phyloP scores from a whole-genome alignment of 2,113 vertebrate genomes.

The Pampusana beccarii region DNA sequence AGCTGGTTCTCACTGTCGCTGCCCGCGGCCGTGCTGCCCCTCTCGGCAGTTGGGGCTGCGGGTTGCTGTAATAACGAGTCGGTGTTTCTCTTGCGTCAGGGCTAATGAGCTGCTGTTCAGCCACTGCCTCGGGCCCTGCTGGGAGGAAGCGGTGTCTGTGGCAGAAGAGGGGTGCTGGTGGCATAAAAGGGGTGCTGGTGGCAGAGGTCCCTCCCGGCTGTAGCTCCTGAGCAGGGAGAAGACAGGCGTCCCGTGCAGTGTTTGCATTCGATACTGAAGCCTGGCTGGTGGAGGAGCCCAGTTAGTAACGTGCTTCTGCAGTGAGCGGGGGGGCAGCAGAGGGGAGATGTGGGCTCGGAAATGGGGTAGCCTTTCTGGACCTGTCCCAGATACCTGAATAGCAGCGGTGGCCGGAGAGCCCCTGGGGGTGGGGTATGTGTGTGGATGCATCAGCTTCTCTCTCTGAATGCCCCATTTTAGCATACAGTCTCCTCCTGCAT shows the following conservation, averaged over 20 bases:
- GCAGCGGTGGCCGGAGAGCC: background rate
- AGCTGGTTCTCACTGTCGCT: background rate
- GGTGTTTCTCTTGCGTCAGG: constrained; percentile 34
- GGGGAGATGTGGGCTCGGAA: background rate
- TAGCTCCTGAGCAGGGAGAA: background rate
- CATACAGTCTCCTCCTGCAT: background rate
- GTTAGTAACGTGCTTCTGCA: fast-evolving
- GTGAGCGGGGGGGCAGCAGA: fast-evolving
- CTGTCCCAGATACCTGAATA: constrained; percentile 54
- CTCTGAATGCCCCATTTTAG: constrained; percentile 39
- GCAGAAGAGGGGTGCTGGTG: background rate
- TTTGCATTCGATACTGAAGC: fast-evolving
- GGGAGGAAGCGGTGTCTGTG: background rate
- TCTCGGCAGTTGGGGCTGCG: background rate
- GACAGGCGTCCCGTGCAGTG: background rate
- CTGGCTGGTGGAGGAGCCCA: background rate
- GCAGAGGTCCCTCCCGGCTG: background rate
- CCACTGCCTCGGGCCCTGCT: background rate
- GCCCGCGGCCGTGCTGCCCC: background rate
- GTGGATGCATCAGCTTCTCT: constrained; percentile 2
- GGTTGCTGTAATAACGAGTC: constrained; percentile 59
- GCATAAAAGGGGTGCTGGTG: background rate
- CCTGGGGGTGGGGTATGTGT: background rate
- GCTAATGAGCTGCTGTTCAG: background rate
- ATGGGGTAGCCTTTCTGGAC: background rate